Evolutionary conservation across 2,888 invertebrate species (phyloP), one percentile per base, ranked within the genome.

Genomic region (Lampropteryx suffumata): DNA sequence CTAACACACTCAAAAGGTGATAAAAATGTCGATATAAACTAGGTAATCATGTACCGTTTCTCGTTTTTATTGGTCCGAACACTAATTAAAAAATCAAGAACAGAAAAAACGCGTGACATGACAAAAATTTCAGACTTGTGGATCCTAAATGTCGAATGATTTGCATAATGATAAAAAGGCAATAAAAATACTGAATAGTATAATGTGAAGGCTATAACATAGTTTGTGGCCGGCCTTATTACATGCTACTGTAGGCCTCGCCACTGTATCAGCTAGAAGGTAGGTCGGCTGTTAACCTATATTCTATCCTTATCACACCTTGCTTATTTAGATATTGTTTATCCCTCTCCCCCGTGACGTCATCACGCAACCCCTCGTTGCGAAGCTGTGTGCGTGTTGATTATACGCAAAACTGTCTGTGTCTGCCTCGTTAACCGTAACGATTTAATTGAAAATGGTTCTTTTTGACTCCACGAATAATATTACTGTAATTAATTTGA

Each of bases 251-350:
- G 73, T 83, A 76, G 80, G 74, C 79, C 69, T 71, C 28, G 24
- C 74, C 71, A 76, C 76, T 76, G 82, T 85, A 80, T 78, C 77
- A 76, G 65, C 59, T 72, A 70, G 69, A 77, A 84, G 87, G 84
- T 86, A 83, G 88, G 88, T 86, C 87, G 86, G 84, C 77, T 82
- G 84, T 85, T 89, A 89, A 74, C 89, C 89, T 90, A 90, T 85
- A 88, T 90, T 89, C 71, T 61, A 33, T 81, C 86, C 66, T 70
- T 58, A 59, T 86, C 74, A 43, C 50, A 42, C 76, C 37, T 43
- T 7, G 27, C 9, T 39, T 30, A 50, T 60, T 47, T 56, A 48
- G 42, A 43, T 54, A 73, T 61, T 45, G 27, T 46, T 53, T 41
- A 56, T 84, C 80, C 67, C 76, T 59, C 60, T 87, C 67, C 13